Evolutionary conservation across 2,888 invertebrate genomes (phyloP), one percentile per base, ranked within the genome.

Genomic region (Tineola bisselliella): DNA sequence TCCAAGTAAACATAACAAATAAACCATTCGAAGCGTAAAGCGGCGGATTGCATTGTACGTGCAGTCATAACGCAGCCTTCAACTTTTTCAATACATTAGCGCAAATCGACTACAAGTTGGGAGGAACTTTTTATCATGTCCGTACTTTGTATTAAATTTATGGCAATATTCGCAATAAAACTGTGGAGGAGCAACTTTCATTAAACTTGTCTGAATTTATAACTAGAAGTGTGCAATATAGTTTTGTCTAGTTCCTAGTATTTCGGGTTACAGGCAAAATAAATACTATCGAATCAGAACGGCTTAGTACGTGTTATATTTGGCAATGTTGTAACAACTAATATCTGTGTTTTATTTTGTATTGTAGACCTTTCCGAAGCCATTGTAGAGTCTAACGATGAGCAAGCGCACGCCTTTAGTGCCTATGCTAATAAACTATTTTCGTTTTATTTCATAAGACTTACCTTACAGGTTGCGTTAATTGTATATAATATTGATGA

Each of bases 71-170:
- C 25, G 54, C 25, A 25, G 48, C 2, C 8, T 25, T 1, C 18
- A 62, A 62, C 59, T 62, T 62, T 59, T 25, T 33, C 61, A 48
- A 62, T 62, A 59, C 61, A 59, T 59, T 58, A 62, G 61, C 31
- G 13, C 59, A 59, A 61, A 61, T 61, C 61, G 61, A 17, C 61
- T 30, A 57, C 58, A 58, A 61, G 44, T 59, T 52, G 38, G 13
- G 19, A 10, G n/a, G 25, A 62, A 62, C 59, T 62, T 62, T 61
- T 54, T 60, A 60, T 25, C 57, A 57, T 44, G 44, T 58, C 57
- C 57, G 33, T 25, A 38, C 10, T 38, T 58, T 30, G 57, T 31
- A 30, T 31, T 19, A 61, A 61, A 61, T 61, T 61, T 61, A 61
- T 59, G 54, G 61, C 61, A 18, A 61, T 61, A 58, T 58, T 58